Percentiles rank a stretch among this genome's conserved stretches.
These are phyloP conservation scores for Hyles euphorbiae DNA, from an alignment of 1,140 invertebrate species.

Conservation along the genomic window DNA sequence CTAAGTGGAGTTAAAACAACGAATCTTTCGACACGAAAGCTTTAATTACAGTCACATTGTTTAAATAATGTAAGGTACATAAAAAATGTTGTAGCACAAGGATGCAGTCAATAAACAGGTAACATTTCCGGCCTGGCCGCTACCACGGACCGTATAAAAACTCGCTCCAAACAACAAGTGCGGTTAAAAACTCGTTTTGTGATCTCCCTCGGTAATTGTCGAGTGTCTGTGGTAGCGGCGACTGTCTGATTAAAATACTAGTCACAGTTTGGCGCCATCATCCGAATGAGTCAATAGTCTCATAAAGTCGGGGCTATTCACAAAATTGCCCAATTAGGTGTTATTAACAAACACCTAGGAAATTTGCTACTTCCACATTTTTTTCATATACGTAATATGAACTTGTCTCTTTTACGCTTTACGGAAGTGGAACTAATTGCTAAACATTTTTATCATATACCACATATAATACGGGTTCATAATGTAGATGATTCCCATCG, in stretches of 20 bases:
- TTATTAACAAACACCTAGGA: slow-evolving; percentile 26
- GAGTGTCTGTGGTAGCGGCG: slow-evolving; percentile 23
- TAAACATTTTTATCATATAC: neutral
- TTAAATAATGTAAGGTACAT: slow-evolving; percentile 8
- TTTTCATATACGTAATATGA: neutral
- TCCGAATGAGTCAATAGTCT: slow-evolving; percentile 29
- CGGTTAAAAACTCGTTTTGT: slow-evolving; percentile 20
- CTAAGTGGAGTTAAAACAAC: neutral
- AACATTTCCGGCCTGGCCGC: slow-evolving; percentile 40
- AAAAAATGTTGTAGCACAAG: slow-evolving; percentile 29
- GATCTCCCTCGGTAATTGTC: slow-evolving; percentile 1
- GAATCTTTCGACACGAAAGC: slow-evolving; percentile 6
- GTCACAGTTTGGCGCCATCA: slow-evolving; percentile 31
- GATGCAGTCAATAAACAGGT: slow-evolving; percentile 41
- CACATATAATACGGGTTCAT: no score
- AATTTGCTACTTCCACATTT: slow-evolving; percentile 7
- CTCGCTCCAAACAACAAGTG: slow-evolving; percentile 15
- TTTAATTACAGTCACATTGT: slow-evolving; percentile 8
- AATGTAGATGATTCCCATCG: no score
- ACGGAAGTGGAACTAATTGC: neutral
- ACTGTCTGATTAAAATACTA: slow-evolving; percentile 30
- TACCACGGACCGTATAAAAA: slow-evolving; percentile 27
- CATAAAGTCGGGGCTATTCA: slow-evolving; percentile 23
- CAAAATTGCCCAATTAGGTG: slow-evolving; percentile 29
- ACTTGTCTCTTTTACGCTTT: no score